A percentile compares a stretch with the other conserved stretches of the same genome.
These are phyloP conservation scores for Prionace glauca DNA, from an alignment of 2,797 vertebrate genomes.

Conservation along the genomic window DNA sequence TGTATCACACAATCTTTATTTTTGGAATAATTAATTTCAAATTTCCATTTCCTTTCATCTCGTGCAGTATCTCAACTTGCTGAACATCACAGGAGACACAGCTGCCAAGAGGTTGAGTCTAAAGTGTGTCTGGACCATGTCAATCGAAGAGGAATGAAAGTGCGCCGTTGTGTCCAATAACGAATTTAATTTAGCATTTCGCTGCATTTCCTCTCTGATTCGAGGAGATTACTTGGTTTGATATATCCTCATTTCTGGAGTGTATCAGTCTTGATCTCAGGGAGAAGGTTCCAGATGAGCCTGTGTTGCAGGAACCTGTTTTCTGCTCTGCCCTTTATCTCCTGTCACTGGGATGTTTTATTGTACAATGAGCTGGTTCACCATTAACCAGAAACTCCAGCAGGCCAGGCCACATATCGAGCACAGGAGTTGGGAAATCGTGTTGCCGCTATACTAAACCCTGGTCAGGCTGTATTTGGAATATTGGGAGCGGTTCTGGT, in stretches of 20 bases:
- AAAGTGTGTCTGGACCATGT: conserved; percentile 3
- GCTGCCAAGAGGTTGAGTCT: neutral
- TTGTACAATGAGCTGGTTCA: neutral
- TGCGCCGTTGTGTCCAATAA: neutral
- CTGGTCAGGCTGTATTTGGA: neutral
- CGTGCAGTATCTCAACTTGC: neutral
- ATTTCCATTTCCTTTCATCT: conserved; percentile 34
- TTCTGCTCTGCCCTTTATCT: conserved; percentile 23
- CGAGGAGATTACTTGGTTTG: neutral
- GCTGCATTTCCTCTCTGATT: conserved; percentile 32
- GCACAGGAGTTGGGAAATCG: too few relatives aligned
- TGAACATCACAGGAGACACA: neutral
- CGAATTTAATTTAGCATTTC: conserved; percentile 19
- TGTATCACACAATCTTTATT: conserved; percentile 33
- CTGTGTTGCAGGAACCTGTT: neutral
- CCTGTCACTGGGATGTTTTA: neutral
- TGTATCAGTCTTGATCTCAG: conserved; percentile 26
- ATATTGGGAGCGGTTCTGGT: too few relatives aligned
- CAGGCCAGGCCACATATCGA: too few relatives aligned
- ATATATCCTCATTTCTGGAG: neutral
- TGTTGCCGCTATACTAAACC: too few relatives aligned
- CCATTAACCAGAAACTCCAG: neutral
- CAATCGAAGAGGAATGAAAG: neutral
- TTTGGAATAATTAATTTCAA: conserved; percentile 36
- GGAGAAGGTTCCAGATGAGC: neutral